Evolutionary conservation across 2,797 vertebrate genomes (phyloP).

Genomic region (Eulemur mongoz): DNA sequence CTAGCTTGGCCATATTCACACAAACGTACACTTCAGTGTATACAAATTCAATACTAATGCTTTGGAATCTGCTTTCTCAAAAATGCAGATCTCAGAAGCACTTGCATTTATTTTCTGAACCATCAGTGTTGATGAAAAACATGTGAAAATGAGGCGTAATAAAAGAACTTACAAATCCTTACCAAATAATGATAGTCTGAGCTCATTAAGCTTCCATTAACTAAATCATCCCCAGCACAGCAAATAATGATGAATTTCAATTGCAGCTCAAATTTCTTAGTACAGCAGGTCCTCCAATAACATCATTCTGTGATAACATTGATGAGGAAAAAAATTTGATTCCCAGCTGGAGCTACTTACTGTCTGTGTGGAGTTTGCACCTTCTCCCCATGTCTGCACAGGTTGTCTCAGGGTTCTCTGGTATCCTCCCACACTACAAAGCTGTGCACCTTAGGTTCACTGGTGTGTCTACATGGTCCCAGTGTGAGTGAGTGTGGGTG

Average conservation of each 20-base stretch:
- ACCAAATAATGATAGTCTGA: constrained; percentile 21
- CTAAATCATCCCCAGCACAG: not conserved
- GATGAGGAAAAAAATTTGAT: not conserved
- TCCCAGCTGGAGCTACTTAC: not conserved
- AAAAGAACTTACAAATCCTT: constrained; percentile 43
- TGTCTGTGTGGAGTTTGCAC: not conserved
- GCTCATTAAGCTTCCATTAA: constrained; percentile 40
- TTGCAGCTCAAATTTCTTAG: constrained; percentile 18
- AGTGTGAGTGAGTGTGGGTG: not conserved
- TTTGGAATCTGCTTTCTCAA: constrained; percentile 28
- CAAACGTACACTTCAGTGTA: not conserved
- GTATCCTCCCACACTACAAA: not conserved
- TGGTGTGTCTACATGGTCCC: not conserved
- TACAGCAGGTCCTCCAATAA: not conserved
- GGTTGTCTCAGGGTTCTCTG: not conserved
- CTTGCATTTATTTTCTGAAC: constrained; percentile 44
- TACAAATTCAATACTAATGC: not conserved
- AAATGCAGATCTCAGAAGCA: not conserved
- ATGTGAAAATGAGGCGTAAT: constrained; percentile 43
- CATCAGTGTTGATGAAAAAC: constrained; percentile 37
- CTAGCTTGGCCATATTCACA: too few relatives aligned
- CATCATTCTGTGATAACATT: not conserved
- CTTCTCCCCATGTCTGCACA: not conserved
- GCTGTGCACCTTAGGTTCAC: not conserved
- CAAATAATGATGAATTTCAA: constrained; percentile 47